A percentile compares a stretch with the other conserved stretches of the same genome.
phyloP scores from a whole-genome alignment of 2,888 invertebrate species.

The Subacronicta megacephala region DNA sequence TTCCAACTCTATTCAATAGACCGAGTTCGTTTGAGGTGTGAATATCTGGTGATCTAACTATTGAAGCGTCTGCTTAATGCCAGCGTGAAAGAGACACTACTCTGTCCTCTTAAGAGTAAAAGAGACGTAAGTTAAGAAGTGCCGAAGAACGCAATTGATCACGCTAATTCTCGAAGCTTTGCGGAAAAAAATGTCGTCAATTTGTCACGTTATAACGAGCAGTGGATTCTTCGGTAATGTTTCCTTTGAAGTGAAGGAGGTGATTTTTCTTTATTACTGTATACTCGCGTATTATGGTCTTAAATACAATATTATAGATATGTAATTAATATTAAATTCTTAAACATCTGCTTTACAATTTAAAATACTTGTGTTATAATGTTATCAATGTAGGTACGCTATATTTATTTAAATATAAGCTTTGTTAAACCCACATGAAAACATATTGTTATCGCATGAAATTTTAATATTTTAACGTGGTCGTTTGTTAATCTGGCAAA shows the following conservation, averaged over 20 bases:
- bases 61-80: constrained; percentile 38
- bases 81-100: constrained; percentile 50
- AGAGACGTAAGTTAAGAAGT: constrained; percentile 70
- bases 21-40: constrained; percentile 22
- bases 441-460: constrained; percentile 18
- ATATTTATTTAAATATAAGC: neutral
- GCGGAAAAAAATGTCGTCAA: constrained; percentile 81
- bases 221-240: constrained; percentile 68
- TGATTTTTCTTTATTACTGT: constrained; percentile 59
- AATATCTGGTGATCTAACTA: constrained; percentile 32
- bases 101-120: constrained; percentile 50
- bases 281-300: constrained; percentile 35
- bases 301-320: constrained; percentile 6
- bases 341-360: too few species aligned
- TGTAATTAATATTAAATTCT: too few species aligned
- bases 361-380: too few species aligned
- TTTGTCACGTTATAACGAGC: constrained; percentile 85
- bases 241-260: constrained; percentile 60
- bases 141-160: constrained; percentile 85
- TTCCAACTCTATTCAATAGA: constrained; percentile 30
- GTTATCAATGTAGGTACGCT: too few species aligned
- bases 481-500: constrained; percentile 40
- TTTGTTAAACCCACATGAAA: constrained; percentile 15
- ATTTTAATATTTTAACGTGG: constrained; percentile 46
- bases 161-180: constrained; percentile 83